phyloP scores from a whole-genome alignment of 2,888 invertebrate species.

The Sinodicranocentrus sp. region DNA sequence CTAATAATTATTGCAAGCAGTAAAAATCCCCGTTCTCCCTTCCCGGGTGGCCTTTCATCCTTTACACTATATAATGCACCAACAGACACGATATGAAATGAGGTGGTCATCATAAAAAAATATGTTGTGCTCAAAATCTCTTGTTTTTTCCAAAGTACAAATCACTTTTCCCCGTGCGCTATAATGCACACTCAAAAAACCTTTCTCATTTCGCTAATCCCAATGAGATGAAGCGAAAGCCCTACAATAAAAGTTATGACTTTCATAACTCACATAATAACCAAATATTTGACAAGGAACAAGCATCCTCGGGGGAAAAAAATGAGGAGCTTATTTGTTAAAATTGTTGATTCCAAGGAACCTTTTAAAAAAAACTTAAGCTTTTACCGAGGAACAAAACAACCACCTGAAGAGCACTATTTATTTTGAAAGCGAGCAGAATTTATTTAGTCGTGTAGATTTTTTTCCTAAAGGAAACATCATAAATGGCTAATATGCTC shows the following conservation, averaged over 20 bases:
- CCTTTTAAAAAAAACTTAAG: no score
- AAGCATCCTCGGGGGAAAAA: constrained; percentile 15
- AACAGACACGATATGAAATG: neutral
- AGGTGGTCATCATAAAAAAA: constrained; percentile 11
- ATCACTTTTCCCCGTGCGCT: constrained; percentile 28
- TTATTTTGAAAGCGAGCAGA: neutral
- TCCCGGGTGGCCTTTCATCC: constrained; percentile 64
- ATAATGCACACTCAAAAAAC: neutral
- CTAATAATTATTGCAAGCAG: constrained; percentile 50
- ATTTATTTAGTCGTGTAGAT: neutral
- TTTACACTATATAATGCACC: neutral
- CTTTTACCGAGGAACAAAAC: neutral
- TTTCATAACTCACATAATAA: constrained; percentile 62
- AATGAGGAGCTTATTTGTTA: constrained; percentile 52
- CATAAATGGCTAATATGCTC: no score
- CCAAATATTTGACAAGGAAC: constrained; percentile 63
- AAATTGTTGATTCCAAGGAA: constrained; percentile 41
- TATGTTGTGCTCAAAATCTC: neutral
- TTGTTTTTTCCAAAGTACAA: constrained; percentile 5
- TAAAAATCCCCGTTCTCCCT: constrained; percentile 32
- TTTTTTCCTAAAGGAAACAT: neutral
- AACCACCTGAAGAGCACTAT: constrained; percentile 34
- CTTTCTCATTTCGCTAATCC: constrained; percentile 41
- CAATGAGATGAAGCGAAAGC: constrained; percentile 18
- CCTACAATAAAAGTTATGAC: constrained; percentile 54